Evolutionary conservation across 23 tunicate genomes (phyloP), one percentile per base, ranked within the genome.

Genomic region (Ascidia mentula): DNA sequence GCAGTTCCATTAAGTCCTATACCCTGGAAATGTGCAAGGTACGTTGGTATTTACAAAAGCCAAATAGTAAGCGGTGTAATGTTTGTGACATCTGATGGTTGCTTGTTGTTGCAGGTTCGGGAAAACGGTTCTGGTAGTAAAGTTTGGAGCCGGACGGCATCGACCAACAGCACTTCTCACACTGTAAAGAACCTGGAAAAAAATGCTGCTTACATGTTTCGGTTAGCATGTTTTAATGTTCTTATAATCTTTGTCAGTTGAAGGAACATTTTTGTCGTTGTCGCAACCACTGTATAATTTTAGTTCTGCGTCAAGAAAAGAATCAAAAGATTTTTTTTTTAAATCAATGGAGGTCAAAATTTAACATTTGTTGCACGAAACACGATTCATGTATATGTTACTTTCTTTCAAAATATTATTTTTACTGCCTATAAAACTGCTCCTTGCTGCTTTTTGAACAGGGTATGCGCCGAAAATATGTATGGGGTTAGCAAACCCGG

Each of bases 401-500:
- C n/a, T n/a, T n/a, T n/a, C n/a, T n/a, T n/a, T n/a, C n/a, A n/a
- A n/a, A n/a, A n/a, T n/a, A n/a, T n/a, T n/a, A n/a, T n/a, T n/a
- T n/a, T n/a, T n/a, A n/a, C n/a, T n/a, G n/a, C n/a, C n/a, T n/a
- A n/a, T n/a, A n/a, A n/a, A n/a, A n/a, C n/a, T n/a, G n/a, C n/a
- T n/a, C n/a, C n/a, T 53, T 53, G 12, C 2, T 9, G 24, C 1
- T 1, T 5, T 3, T 36, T 34, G 26, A 20, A 2, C 79, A 90
- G 95, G 36, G 88, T 90, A 0, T 37, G 75, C 3, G 95, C 95
- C 15, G 80, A 65, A 75, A 90, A 90, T 46, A 26, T 60, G 35
- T 81, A 90, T 38, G 95, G 95, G 33, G 38, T 60, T 17, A 79
- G 95, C 75, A 59, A 70, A 65, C 95, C 95, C 6, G 95, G 95